A percentile compares a stretch with the other conserved stretches of the same genome.
Conservation (phyloP, 23 tunicate species). For the Phallusia fumigata region DNA sequence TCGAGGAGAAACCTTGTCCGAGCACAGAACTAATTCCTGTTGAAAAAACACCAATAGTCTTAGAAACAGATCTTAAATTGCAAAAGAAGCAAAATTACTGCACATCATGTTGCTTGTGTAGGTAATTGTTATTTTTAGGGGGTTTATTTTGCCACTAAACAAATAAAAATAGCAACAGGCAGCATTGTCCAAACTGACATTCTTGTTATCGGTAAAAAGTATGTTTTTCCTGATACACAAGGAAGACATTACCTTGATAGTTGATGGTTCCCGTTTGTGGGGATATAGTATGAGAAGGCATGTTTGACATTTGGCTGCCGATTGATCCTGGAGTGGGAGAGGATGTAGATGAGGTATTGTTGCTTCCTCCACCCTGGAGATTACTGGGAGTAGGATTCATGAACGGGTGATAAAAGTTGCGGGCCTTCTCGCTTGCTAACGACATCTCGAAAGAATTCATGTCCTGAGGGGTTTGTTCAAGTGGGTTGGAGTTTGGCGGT, state of each 20-base stretch:
- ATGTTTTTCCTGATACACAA: no score
- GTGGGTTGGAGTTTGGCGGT: neutral
- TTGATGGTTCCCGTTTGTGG: slow-evolving; percentile 63
- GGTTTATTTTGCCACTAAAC: no score
- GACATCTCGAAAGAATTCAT: neutral
- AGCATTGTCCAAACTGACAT: no score
- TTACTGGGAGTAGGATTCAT: neutral
- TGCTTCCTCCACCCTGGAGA: slow-evolving; percentile 52
- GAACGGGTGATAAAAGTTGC: neutral
- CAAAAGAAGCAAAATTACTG: no score
- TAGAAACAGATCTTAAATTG: no score
- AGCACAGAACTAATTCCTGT: slow-evolving; percentile 11
- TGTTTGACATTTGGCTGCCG: slow-evolving; percentile 21
- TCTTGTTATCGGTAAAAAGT: no score
- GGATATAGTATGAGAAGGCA: slow-evolving; percentile 26
- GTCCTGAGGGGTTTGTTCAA: neutral
- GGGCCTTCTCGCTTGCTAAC: neutral
- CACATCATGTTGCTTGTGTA: no score
- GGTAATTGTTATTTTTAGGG: no score
- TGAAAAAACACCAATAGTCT: neutral
- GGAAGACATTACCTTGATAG: slow-evolving; percentile 31
- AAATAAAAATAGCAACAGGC: no score
- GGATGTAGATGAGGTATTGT: slow-evolving; percentile 68
- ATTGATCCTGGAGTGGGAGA: slow-evolving; percentile 62
- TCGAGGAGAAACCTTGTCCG: slow-evolving; percentile 35